Evolutionary conservation across 2,113 vertebrate species (phyloP).

Genomic region (Ia io): DNA sequence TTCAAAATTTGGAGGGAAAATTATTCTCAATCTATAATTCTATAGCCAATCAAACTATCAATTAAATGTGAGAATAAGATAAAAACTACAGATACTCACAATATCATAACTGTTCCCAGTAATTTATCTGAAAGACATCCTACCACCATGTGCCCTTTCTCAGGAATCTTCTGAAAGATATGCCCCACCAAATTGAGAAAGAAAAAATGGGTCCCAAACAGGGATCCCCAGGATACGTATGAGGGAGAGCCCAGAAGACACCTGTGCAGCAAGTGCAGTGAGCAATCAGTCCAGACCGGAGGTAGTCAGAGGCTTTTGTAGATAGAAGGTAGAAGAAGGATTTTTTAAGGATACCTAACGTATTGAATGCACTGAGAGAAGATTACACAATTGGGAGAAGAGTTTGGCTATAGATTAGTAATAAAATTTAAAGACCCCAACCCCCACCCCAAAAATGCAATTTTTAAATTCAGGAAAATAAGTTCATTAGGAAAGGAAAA

Average conservation of each 20-base stretch:
- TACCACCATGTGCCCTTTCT: not conserved
- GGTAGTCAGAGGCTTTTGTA: not conserved
- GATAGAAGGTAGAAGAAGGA: not conserved
- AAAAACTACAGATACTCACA: not conserved
- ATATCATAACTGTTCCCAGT: not conserved
- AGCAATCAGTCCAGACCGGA: not conserved
- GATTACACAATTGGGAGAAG: not conserved
- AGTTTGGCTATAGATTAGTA: not conserved
- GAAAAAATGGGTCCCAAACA: not conserved
- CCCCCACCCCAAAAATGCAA: not conserved
- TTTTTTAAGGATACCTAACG: not conserved
- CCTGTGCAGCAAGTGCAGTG: not conserved
- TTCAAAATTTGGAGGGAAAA: not conserved
- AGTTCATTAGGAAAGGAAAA: not conserved
- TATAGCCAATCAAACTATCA: not conserved
- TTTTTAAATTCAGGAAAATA: not conserved
- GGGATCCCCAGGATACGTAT: too few relatives aligned
- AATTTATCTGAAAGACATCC: not conserved
- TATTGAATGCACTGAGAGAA: not conserved
- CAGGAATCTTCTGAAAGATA: not conserved
- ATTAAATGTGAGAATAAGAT: not conserved
- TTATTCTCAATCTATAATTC: not conserved
- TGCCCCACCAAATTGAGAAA: not conserved
- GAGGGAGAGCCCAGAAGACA: not conserved
- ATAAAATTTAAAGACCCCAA: not conserved